Evolutionary conservation across 2,113 vertebrate species (phyloP).

Genomic region (Apus apus): DNA sequence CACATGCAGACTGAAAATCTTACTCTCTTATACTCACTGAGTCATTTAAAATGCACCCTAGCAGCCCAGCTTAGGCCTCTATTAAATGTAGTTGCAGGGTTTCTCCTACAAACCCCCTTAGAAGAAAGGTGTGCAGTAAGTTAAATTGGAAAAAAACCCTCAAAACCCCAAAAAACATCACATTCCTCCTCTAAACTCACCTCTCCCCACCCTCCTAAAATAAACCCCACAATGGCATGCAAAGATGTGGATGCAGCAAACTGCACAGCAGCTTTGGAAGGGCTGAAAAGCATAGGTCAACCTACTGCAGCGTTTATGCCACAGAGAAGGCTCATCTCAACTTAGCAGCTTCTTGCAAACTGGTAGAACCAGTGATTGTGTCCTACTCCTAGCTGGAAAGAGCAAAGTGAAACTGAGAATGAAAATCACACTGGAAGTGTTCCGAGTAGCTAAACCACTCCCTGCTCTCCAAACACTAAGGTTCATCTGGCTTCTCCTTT

Average conservation of each 20-base stretch:
- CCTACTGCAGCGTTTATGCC: not conserved
- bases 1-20: not conserved
- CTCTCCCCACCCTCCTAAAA: accelerated
- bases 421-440: not conserved
- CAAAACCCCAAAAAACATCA: not conserved
- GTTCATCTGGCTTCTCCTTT: not conserved
- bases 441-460: not conserved
- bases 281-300: not conserved
- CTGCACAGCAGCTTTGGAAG: not conserved
- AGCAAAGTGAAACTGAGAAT: not conserved
- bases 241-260: not conserved
- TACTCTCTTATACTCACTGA: not conserved
- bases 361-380: not conserved
- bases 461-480: not conserved
- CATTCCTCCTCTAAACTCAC: not conserved
- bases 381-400: not conserved
- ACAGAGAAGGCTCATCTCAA: not conserved
- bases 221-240: accelerated
- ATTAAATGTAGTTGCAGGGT: not conserved
- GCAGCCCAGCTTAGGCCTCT: not conserved
- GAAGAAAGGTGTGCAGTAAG: not conserved
- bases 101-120: not conserved
- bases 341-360: not conserved
- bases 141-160: not conserved
- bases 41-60: not conserved